Conservation (phyloP, 2,113 vertebrate genomes). For the Pavo muticus region DNA sequence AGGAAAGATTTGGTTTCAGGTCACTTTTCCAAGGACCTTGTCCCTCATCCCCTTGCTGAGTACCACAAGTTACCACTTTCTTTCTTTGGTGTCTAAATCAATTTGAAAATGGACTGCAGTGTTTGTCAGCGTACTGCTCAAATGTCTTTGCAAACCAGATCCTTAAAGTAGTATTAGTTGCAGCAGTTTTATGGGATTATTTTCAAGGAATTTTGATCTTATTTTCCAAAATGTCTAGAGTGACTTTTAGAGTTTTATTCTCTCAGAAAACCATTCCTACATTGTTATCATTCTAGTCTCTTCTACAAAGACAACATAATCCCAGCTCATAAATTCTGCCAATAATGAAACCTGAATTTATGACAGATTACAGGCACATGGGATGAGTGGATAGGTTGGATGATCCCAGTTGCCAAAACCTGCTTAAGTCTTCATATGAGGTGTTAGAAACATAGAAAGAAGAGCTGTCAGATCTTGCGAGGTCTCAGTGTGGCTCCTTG, state of each 20-base stretch:
- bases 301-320: background rate
- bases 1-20: background rate
- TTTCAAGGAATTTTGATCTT: background rate
- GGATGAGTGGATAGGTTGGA: background rate
- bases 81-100: background rate
- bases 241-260: background rate
- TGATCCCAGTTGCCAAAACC: background rate
- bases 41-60: background rate
- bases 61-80: background rate
- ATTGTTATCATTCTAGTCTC: background rate
- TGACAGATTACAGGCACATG: background rate
- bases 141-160: background rate
- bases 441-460: background rate
- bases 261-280: background rate
- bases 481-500: background rate
- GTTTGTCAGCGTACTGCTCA: fast-evolving
- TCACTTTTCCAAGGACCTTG: background rate
- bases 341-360: background rate
- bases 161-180: background rate
- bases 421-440: background rate
- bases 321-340: background rate
- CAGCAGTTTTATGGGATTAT: background rate
- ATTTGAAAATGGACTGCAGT: background rate
- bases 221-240: background rate
- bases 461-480: background rate